These are phyloP conservation scores for Argya squamiceps DNA, from an alignment of 2,797 vertebrate species.

Conservation along the genomic window DNA sequence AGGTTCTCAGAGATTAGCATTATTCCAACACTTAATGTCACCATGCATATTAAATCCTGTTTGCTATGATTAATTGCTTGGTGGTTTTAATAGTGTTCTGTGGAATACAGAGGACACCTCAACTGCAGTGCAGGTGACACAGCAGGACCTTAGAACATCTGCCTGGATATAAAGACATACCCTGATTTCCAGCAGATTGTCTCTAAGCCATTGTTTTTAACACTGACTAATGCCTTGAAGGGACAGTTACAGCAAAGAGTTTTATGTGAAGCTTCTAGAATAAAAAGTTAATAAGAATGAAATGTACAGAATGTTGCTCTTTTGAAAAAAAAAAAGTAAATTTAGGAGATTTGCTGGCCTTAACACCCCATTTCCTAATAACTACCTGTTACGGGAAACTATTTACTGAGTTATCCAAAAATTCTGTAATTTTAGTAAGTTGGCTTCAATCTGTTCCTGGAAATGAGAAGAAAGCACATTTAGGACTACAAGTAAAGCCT, in stretches of 20 bases:
- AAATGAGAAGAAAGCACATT: not conserved
- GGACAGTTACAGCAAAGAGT: not conserved
- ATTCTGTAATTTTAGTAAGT: not conserved
- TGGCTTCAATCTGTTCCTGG: not conserved
- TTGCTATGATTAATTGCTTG: not conserved
- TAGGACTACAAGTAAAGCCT: not conserved
- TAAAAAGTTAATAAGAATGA: not conserved
- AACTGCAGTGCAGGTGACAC: not conserved
- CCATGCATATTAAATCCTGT: not conserved
- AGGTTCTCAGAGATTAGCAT: not conserved
- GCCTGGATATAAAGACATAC: not conserved
- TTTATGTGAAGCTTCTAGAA: not conserved
- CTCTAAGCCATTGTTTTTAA: not conserved
- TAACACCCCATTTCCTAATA: not conserved
- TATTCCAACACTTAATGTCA: not conserved
- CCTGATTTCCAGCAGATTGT: not conserved
- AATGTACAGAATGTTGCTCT: not conserved
- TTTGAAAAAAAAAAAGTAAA: not conserved
- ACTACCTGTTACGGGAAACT: not conserved
- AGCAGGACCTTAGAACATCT: not conserved
- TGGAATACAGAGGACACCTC: not conserved
- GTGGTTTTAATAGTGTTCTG: not conserved
- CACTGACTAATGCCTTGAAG: not conserved
- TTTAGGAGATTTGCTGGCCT: not conserved
- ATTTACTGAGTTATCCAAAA: not conserved